Base-by-base conservation (phyloP, 2,888 invertebrate species). In the Laothoe populi region DNA sequence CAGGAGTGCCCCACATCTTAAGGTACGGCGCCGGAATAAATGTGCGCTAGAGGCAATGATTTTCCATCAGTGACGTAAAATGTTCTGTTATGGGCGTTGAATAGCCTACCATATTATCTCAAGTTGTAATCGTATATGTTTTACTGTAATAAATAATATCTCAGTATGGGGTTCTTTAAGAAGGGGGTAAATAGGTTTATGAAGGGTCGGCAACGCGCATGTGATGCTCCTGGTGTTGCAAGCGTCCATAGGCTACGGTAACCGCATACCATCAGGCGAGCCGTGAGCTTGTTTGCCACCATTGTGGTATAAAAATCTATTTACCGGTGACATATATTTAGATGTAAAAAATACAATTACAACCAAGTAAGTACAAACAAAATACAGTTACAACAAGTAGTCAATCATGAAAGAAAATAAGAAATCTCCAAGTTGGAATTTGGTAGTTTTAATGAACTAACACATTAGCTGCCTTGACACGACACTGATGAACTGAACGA, bases 21-120 rank as follows among this genome's bases (percentile, higher is more conserved):
- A 67, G 69, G 58, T 48, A 35, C 44, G 10, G 59, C 59, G 16
- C n/a, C 24, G 42, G 53, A 16, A 59, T 59, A 73, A 72, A 70
- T 77, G 70, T 68, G 66, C 66, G 64, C 63, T 64, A 65, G 64
- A 60, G 62, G 68, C 69, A 71, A 74, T 74, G 74, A 74, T 74
- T 78, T 74, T 76, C 61, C 68, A 70, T 69, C 64, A 69, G 65
- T 49, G 63, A 53, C 63, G 60, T 63, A 66, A 66, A 68, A 66
- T 67, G 59, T 64, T 49, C 63, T 64, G 26, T 49, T 59, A 40
- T 38, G 16, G 40, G 11, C 8, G 10, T 13, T 16, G 26, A 3
- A 1, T 23, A 16, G 42, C 2, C 2, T 44, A 44, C 44, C 19
- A 44, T 8, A 19, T 8, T 16, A 42, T 19, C 19, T 44, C 7